Percentiles rank a stretch among this genome's conserved stretches.
These are phyloP conservation scores for Pseudomyrmex dendroicus DNA, from an alignment of 1,140 invertebrate genomes.

Conservation along the genomic window DNA sequence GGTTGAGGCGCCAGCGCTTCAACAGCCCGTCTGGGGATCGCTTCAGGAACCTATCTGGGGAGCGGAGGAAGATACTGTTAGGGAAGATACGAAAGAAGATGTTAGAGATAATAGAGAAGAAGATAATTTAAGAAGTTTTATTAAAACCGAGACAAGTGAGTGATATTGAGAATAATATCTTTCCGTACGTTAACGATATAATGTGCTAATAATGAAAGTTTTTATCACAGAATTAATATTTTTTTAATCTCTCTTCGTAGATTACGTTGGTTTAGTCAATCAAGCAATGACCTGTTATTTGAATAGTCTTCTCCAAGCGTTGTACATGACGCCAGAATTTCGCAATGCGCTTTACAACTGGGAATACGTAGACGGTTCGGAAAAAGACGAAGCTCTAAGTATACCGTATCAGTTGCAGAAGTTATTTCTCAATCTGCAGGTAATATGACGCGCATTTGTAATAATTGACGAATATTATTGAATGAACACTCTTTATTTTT, in stretches of 20 bases:
- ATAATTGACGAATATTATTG: neutral
- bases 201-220: neutral
- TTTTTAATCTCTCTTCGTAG: slow-evolving; percentile 75
- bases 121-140: slow-evolving; percentile 57
- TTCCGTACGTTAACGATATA: neutral
- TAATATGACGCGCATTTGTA: slow-evolving; percentile 75
- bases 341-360: slow-evolving; percentile 95
- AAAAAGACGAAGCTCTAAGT: slow-evolving; percentile 88
- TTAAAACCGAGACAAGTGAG: slow-evolving; percentile 71
- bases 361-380: slow-evolving; percentile 89
- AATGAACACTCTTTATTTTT: slow-evolving; percentile 4
- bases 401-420: slow-evolving; percentile 96
- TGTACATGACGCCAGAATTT: slow-evolving; percentile 98
- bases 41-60: too few relatives aligned
- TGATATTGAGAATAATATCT: slow-evolving; percentile 34
- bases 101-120: slow-evolving; percentile 37
- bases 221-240: slow-evolving; percentile 1
- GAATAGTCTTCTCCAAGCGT: slow-evolving; percentile 94
- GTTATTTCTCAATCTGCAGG: slow-evolving; percentile 94
- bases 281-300: slow-evolving; percentile 98
- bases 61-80: slow-evolving; percentile 55
- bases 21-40: slow-evolving; percentile 12
- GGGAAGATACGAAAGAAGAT: slow-evolving; percentile 20
- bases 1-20: slow-evolving; percentile 37
- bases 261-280: slow-evolving; percentile 95